A percentile compares a stretch with the other conserved stretches of the same genome.
These are phyloP conservation scores for Glomeris marginata DNA, from an alignment of 2,888 invertebrate species.

Conservation along the genomic window DNA sequence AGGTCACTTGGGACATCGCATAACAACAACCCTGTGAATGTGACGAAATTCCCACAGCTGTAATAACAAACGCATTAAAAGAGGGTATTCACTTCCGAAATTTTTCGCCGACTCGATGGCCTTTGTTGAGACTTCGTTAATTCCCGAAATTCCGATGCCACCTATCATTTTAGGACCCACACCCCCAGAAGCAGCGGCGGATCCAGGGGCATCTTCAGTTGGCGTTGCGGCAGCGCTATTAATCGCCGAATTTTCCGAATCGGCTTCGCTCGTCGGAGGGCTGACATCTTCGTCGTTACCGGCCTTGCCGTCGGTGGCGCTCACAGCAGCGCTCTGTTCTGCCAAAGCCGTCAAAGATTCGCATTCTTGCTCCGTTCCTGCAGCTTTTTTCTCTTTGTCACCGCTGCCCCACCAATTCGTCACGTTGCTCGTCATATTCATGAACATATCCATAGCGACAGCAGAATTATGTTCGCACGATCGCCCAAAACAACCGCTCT, in stretches of 20 bases:
- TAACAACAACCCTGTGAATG: too few species aligned
- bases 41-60: too few species aligned
- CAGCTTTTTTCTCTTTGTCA: neutral
- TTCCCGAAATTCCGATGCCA: constrained; percentile 11
- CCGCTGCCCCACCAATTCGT: constrained; percentile 13
- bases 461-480: too few species aligned
- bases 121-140: constrained; percentile 60
- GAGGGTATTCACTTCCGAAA: constrained; percentile 45
- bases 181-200: neutral
- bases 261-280: constrained; percentile 15
- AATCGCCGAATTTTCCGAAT: constrained; percentile 12
- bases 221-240: constrained; percentile 7
- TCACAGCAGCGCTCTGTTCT: neutral
- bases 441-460: constrained; percentile 14
- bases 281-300: constrained; percentile 8
- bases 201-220: constrained; percentile 3
- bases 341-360: constrained; percentile 1
- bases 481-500: too few species aligned
- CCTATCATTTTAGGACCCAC: constrained; percentile 4
- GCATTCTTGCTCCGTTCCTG: neutral
- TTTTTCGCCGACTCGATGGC: constrained; percentile 61
- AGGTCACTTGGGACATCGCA: too few species aligned
- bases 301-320: neutral
- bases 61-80: neutral
- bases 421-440: constrained; percentile 12